A percentile compares a stretch with the other conserved stretches of the same genome.
phyloP scores from a whole-genome alignment of 2,797 vertebrate genomes.

The Chlorospingus semifuscus region DNA sequence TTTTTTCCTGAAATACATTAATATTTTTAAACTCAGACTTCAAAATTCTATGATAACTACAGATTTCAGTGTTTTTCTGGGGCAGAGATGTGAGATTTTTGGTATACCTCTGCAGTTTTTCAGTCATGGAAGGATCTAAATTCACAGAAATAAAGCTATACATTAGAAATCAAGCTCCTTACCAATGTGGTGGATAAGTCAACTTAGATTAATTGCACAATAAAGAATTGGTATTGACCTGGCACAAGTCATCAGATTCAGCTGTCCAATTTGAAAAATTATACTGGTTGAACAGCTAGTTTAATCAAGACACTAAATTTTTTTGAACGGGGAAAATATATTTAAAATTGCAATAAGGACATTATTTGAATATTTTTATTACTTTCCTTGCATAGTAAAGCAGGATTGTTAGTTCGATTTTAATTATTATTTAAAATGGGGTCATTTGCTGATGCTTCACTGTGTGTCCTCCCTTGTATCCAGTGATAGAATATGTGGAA shows the following conservation, averaged over 20 bases:
- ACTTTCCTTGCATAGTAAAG: background rate
- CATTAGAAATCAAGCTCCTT: background rate
- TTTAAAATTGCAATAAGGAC: background rate
- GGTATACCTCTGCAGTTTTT: background rate
- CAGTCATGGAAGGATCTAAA: background rate
- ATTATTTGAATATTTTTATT: background rate
- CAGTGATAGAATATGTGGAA: background rate
- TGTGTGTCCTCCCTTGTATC: background rate
- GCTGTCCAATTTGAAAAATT: background rate
- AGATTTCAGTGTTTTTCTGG: background rate
- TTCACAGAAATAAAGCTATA: background rate
- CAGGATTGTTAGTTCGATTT: background rate
- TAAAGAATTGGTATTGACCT: background rate
- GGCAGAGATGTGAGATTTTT: background rate
- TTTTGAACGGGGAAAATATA: background rate
- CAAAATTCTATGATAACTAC: background rate
- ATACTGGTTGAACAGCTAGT: background rate
- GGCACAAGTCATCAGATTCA: background rate
- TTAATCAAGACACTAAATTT: background rate
- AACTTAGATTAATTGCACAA: background rate
- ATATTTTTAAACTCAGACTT: background rate
- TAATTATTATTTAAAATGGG: background rate
- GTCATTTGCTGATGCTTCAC: background rate
- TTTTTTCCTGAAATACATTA: background rate
- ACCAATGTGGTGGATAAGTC: background rate